Evolutionary conservation across 2,888 invertebrate species (phyloP).

Genomic region (Eilema sororculum): DNA sequence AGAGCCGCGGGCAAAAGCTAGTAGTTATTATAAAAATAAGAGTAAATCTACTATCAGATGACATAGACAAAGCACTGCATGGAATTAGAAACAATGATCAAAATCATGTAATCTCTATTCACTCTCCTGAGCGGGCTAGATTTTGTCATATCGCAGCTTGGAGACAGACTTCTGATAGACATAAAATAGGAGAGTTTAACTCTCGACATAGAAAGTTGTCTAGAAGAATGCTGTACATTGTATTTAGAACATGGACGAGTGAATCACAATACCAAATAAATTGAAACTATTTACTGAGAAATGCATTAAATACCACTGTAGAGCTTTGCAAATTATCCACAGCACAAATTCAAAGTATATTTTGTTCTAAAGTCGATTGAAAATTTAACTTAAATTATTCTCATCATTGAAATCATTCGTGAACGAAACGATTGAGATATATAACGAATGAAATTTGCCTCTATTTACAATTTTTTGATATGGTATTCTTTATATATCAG

Average conservation of each 20-base stretch:
- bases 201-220: background rate
- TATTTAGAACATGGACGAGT: conserved; percentile 8
- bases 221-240: background rate
- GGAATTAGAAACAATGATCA: background rate
- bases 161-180: background rate
- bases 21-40: background rate
- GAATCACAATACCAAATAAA: background rate
- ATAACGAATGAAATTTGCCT: conserved; percentile 2
- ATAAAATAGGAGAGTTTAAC: background rate
- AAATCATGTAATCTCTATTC: background rate
- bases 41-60: conserved; percentile 1
- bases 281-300: conserved; percentile 1
- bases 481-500: conserved; percentile 1
- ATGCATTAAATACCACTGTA: conserved; percentile 5
- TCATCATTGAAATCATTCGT: background rate
- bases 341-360: background rate
- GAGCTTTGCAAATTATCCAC: background rate
- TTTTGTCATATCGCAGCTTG: background rate
- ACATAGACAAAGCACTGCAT: background rate
- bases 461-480: conserved; percentile 17
- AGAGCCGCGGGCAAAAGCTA: too few species aligned
- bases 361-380: conserved; percentile 1
- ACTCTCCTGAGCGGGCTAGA: background rate
- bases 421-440: background rate
- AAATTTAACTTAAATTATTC: background rate